Evolutionary conservation across 2,113 vertebrate genomes (phyloP).

Genomic region (Tricholaema leucomelas): DNA sequence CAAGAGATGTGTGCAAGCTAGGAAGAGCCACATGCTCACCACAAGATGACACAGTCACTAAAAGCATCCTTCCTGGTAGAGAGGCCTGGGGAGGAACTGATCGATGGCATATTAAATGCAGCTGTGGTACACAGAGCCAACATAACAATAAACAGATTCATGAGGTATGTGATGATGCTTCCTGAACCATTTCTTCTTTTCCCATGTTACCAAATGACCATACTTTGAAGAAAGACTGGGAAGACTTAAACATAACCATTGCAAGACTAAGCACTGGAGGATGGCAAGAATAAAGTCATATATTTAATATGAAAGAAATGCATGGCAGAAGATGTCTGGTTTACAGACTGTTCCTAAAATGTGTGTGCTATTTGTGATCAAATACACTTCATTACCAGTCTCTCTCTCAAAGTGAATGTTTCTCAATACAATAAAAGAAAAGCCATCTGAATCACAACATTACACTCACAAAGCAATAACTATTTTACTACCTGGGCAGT

Average conservation of each 20-base stretch:
- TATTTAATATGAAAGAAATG: background rate
- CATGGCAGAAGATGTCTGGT: background rate
- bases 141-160: background rate
- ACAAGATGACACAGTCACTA: background rate
- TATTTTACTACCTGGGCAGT: background rate
- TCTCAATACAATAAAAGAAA: background rate
- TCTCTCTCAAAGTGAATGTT: background rate
- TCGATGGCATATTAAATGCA: rapidly evolving
- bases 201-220: background rate
- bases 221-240: background rate
- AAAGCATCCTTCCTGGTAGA: background rate
- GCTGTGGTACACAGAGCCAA: background rate
- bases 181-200: background rate
- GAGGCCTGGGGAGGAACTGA: background rate
- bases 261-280: background rate
- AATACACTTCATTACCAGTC: background rate
- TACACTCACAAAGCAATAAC: background rate
- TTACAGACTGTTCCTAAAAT: background rate
- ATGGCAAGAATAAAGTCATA: background rate
- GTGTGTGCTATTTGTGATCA: background rate
- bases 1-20: background rate
- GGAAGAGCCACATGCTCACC: background rate
- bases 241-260: background rate
- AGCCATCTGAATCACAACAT: background rate
- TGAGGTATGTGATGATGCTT: background rate